Evolutionary conservation across 2,113 vertebrate species (phyloP), one percentile per base, ranked within the genome.

Genomic region (Dermatemys mawii): DNA sequence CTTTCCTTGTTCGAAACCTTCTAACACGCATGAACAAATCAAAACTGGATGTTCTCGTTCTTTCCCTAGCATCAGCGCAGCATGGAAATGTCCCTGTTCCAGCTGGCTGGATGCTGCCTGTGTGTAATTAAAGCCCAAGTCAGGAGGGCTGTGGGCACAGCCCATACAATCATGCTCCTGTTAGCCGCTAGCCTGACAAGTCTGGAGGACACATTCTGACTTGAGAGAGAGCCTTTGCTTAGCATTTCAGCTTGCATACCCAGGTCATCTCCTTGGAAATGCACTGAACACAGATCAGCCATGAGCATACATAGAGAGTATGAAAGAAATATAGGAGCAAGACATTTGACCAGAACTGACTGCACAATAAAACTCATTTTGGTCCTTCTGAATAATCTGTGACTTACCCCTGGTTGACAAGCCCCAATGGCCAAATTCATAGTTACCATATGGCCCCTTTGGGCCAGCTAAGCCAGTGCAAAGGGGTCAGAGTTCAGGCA

Each of bases 31-130:
- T 5, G 8, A 79, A 81, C 51, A 35, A 1, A 67, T n/a, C 38
- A 2, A 5, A 24, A 1, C 12, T 0, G 2, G 4, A 1, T 8
- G 3, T 53, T 10, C 0, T 0, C 2, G 9, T 0, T 1, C 57
- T 54, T 35, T 14, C 82, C 6, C 12, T 0, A 2, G 41, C 32
- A 27, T 10, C 49, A 12, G 54, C 55, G 1, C 79, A 1, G 86
- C 91, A 60, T 2, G 79, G 9, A 48, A 26, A 89, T 3, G 55
- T 44, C 60, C 67, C 78, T 95, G 5, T 22, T 10, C 70, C 0
- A 0, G 22, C 4, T 0, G 67, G 53, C 93, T 50, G 79, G 67
- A 11, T 78, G 53, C 17, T 81, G 53, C 76, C 82, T 44, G 80
- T 55, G 76, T 26, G 70, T 1, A 6, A 4, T 48, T 41, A 82